A percentile compares a stretch with the other conserved stretches of the same genome.
Evolutionary conservation across 64 coral and sea anemone species (phyloP).

Genomic region (Anthopleura sola): DNA sequence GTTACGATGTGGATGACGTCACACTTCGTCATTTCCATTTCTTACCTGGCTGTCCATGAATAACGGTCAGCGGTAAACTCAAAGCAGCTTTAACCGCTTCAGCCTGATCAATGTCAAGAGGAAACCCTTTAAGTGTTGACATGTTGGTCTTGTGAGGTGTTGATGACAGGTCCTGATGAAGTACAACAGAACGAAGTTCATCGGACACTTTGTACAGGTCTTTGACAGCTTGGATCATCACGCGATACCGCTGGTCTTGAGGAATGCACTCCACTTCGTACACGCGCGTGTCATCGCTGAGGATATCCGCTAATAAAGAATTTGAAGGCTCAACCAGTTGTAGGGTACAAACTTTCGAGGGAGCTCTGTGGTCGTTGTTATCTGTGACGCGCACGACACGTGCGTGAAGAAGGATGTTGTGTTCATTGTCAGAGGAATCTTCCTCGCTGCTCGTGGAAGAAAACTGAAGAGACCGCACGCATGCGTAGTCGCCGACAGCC

Average conservation of each 20-base stretch:
- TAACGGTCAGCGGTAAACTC: conserved; percentile 46
- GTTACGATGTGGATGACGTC: not conserved
- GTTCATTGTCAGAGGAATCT: not conserved
- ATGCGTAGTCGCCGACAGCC: not conserved
- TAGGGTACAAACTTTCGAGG: not conserved
- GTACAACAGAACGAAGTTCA: conserved; percentile 36
- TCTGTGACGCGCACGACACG: not conserved
- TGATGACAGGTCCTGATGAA: conserved; percentile 26
- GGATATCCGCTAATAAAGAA: not conserved
- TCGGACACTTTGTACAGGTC: conserved; percentile 23
- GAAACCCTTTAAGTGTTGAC: not conserved
- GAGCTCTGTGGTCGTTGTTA: not conserved
- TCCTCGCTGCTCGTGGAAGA: not conserved
- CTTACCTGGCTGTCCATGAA: conserved; percentile 63
- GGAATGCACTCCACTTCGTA: conserved; percentile 42
- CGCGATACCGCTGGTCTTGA: conserved; percentile 14
- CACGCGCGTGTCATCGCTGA: not conserved
- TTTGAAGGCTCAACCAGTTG: not conserved
- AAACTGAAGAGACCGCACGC: not conserved
- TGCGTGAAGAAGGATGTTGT: not conserved
- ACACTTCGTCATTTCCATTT: not conserved
- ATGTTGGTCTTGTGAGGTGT: not conserved
- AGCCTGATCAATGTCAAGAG: conserved; percentile 45
- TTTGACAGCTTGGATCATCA: conserved; percentile 32
- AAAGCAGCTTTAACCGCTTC: conserved; percentile 45